Evolutionary conservation across 1,140 invertebrate genomes (phyloP), one percentile per base, ranked within the genome.

Genomic region (Drosophila saltans): DNA sequence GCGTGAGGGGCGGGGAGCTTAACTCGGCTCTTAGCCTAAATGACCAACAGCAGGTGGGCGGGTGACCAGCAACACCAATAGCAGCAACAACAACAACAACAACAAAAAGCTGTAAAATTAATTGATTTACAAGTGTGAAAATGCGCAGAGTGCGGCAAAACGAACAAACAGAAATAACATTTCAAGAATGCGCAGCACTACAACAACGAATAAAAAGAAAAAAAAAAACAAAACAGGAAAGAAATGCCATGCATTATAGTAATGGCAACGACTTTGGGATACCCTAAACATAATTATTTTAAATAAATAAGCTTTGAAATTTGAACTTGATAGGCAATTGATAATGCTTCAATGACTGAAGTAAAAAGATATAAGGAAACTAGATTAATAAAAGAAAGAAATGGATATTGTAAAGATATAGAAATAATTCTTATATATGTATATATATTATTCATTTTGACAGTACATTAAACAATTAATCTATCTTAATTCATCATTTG

Each of bases 81-180:
- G 40, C 52, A 63, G 26, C 26, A 48, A 40, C 16, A 48, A 40
- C 56, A 66, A 65, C 26, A 48, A 40, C 16, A 48, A 40, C 56
- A 66, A 65, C 72, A 71, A 66, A 60, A 80, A 69, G 76, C 76
- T 83, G 80, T 80, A 83, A 88, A 86, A 80, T 88, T 86, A 86
- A 86, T 86, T 86, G 83, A 86, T 86, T 86, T 86, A 86, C 83
- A 88, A 83, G 83, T 88, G 80, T 86, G 83, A 82, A 82, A 81
- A 88, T 86, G 72, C 64, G 66, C 61, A 45, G 56, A 73, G 48
- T 71, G 69, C 52, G 61, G 43, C 41, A 28, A 62, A 28, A 43
- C 24, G 26, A 48, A 59, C 57, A 21, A 39, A 59, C 30, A 33
- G 57, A 59, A 59, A 59, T 59, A 39, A 39, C 30, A 59, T 59